Evolutionary conservation across 2,888 invertebrate species (phyloP).

Genomic region (Campoletis raptor): DNA sequence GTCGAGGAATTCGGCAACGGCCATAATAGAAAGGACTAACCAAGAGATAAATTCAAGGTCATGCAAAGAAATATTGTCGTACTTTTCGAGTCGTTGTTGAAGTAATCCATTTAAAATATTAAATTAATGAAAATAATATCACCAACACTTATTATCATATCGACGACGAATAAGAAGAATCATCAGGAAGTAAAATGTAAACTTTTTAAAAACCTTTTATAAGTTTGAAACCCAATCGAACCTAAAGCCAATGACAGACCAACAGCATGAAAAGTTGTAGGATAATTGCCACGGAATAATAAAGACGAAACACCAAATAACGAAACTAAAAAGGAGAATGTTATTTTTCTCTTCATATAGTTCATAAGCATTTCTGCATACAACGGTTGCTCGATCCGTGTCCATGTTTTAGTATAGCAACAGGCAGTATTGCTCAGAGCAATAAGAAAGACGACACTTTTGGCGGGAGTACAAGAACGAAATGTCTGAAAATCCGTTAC

Average conservation of each 20-base stretch:
- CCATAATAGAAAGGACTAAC: not conserved
- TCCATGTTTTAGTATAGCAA: not conserved
- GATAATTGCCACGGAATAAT: not conserved
- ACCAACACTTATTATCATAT: not conserved
- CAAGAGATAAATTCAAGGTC: slow-evolving; percentile 1
- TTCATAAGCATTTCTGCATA: not conserved
- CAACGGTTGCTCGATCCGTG: not conserved
- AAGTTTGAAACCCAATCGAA: not conserved
- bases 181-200: not conserved
- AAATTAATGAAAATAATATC: not conserved
- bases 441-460: slow-evolving; percentile 5
- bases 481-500: slow-evolving; percentile 1
- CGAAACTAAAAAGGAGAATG: not conserved
- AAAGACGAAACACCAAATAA: not conserved
- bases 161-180: not conserved
- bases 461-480: not conserved
- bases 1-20: not conserved
- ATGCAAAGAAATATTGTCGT: not conserved
- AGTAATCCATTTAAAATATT: not conserved
- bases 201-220: not conserved
- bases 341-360: not conserved
- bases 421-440: not conserved
- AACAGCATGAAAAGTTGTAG: not conserved
- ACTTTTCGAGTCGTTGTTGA: not conserved
- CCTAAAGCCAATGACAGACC: not conserved